Base-by-base conservation (phyloP, 2,888 invertebrate genomes). In the Agapetus fuscipes region DNA sequence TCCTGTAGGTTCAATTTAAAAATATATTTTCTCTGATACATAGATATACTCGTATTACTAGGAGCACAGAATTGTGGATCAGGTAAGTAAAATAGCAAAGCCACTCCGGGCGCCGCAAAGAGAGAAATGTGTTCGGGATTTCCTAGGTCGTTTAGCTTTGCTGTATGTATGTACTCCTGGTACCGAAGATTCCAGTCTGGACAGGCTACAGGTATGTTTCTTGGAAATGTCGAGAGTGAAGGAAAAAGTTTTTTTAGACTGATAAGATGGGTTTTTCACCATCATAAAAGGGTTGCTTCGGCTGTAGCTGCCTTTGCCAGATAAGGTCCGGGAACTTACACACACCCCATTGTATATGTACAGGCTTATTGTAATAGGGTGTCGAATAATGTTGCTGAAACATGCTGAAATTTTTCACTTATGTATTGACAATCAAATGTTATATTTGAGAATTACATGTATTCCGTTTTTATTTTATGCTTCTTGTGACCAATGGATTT, bases 91-190 rank as follows among this genome's bases (percentile, higher is more conserved):
- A 45, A 44, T 37, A 33, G 34, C 30, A 48, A 48, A 48, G 44
- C 47, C 43, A 48, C 40, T 48, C 40, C 42, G 35, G 45, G 37
- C 40, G 44, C 44, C 44, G 44, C 44, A 45, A 42, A 34, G 44
- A 45, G 48, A 48, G 45, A 44, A 48, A 48, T 48, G 48, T 45
- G 48, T 42, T 48, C 44, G 45, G 44, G 48, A 48, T 48, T 45
- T 48, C 48, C 40, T 32, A 45, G 48, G 42, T 48, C 48, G 48
- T 48, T 48, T 45, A 45, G 45, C 46, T 39, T 42, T 41, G 36
- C 41, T 42, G 41, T n/a, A n/a, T 34, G 34, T 34, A 39, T 34
- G 43, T 25, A 33, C 32, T 36, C 36, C 34, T 27, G 34, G 28
- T 37, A 35, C 25, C 37, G 36, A 36, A 36, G 17, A 28, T 17